Percentiles rank a stretch among this genome's conserved stretches.
Conservation (phyloP, 2,888 invertebrate species). For the Neoscelio sp. region DNA sequence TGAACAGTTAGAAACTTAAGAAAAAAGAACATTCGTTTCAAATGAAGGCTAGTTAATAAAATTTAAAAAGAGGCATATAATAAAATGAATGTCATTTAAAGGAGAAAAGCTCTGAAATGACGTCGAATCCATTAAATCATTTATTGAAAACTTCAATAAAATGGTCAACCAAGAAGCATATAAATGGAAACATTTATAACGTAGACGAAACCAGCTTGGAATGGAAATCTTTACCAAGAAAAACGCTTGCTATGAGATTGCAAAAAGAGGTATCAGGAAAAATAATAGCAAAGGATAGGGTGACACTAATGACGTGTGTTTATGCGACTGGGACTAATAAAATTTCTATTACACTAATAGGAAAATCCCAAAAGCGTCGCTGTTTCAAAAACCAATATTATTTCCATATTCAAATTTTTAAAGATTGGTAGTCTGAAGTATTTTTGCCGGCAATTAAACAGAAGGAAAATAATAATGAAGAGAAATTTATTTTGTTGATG, state of each 20-base stretch:
- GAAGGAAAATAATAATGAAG: slow-evolving; percentile 18
- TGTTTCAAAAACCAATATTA: slow-evolving; percentile 73
- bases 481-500: slow-evolving; percentile 64
- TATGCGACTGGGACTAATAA: slow-evolving; percentile 68
- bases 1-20: slow-evolving; percentile 25
- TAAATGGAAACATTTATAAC: slow-evolving; percentile 67
- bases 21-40: slow-evolving; percentile 47
- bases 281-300: slow-evolving; percentile 70
- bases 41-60: slow-evolving; percentile 53
- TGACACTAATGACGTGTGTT: slow-evolving; percentile 69
- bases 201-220: slow-evolving; percentile 70
- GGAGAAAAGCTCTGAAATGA: slow-evolving; percentile 52
- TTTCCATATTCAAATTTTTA: slow-evolving; percentile 67
- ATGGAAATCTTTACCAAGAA: slow-evolving; percentile 68
- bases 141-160: slow-evolving; percentile 21
- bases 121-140: slow-evolving; percentile 38
- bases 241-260: slow-evolving; percentile 58
- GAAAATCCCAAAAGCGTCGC: slow-evolving; percentile 72
- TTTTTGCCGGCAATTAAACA: slow-evolving; percentile 67
- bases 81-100: not conserved
- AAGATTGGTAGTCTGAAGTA: slow-evolving; percentile 64
- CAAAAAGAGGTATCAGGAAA: slow-evolving; percentile 70
- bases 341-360: slow-evolving; percentile 70
- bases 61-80: slow-evolving; percentile 48
- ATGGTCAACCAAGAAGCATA: slow-evolving; percentile 35